Conservation (phyloP, 1,140 invertebrate genomes). For the Drosophila nigromelanica region DNA sequence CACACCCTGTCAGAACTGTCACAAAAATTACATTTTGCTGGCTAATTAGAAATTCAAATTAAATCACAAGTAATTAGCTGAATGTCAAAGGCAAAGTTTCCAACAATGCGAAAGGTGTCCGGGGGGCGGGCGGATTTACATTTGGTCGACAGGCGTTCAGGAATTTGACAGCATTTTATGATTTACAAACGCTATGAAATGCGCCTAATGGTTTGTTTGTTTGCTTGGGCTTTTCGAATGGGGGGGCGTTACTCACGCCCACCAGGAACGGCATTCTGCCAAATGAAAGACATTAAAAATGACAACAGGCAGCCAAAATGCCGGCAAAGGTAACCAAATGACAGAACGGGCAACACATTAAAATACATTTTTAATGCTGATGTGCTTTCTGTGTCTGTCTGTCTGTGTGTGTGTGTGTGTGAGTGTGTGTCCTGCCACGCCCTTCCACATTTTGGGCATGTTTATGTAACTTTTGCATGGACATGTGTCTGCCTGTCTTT, state of each 20-base stretch:
- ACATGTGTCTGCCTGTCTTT: slow-evolving; percentile 44
- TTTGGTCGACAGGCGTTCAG: slow-evolving; percentile 18
- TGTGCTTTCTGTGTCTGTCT: slow-evolving; percentile 35
- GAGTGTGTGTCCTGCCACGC: slow-evolving; percentile 27
- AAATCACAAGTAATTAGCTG: slow-evolving; percentile 79
- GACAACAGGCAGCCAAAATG: slow-evolving; percentile 62
- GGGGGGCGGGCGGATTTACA: slow-evolving; percentile 1
- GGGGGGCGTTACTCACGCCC: slow-evolving; percentile 41
- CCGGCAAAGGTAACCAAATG: slow-evolving; percentile 51
- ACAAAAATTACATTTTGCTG: slow-evolving; percentile 77
- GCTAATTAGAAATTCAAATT: slow-evolving; percentile 83
- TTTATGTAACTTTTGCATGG: slow-evolving; percentile 49
- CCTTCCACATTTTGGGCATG: slow-evolving; percentile 36
- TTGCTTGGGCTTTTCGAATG: slow-evolving; percentile 31
- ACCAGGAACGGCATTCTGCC: slow-evolving; percentile 31
- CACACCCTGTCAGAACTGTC: slow-evolving; percentile 66
- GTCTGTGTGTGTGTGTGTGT: slow-evolving; percentile 19
- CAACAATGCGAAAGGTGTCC: slow-evolving; percentile 15
- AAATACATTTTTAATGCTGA: slow-evolving; percentile 81
- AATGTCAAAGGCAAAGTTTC: slow-evolving; percentile 59
- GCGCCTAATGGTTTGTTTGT: slow-evolving; percentile 66
- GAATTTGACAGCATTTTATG: slow-evolving; percentile 75
- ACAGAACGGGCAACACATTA: slow-evolving; percentile 70
- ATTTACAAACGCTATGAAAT: slow-evolving; percentile 77
- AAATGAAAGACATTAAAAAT: slow-evolving; percentile 76